Conservation (phyloP, 2,888 invertebrate species). For the Scaptomyza polygonia region DNA sequence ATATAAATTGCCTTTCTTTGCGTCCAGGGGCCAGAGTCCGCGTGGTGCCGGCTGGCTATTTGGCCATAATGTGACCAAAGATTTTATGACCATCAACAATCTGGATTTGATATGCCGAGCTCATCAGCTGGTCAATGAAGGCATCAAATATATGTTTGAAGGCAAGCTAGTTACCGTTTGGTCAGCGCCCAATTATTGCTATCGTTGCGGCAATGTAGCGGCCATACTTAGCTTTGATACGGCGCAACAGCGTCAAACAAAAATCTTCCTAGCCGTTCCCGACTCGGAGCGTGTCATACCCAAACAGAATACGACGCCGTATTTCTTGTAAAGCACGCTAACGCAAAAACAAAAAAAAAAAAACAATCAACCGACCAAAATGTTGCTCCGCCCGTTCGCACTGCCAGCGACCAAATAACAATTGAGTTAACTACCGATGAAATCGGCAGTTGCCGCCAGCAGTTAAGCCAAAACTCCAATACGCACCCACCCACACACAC, state of each 20-base stretch:
- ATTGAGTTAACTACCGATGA: constrained; percentile 13
- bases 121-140: constrained; percentile 99
- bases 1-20: not conserved
- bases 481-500: not conserved
- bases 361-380: constrained; percentile 15
- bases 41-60: constrained; percentile 99
- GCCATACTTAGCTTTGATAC: constrained; percentile 96
- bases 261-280: constrained; percentile 98
- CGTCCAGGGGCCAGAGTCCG: constrained; percentile 91
- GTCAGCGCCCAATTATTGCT: constrained; percentile 99
- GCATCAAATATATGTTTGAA: constrained; percentile 99
- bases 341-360: not conserved
- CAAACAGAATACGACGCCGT: constrained; percentile 96
- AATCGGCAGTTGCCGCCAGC: constrained; percentile 27
- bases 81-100: constrained; percentile 97
- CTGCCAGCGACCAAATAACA: constrained; percentile 35
- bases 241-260: constrained; percentile 90
- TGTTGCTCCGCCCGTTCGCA: constrained; percentile 16
- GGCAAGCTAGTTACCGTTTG: constrained; percentile 98
- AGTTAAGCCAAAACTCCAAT: constrained; percentile 19
- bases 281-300: constrained; percentile 97
- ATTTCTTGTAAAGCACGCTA: constrained; percentile 91
- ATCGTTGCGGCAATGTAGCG: constrained; percentile 99
- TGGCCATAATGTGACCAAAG: constrained; percentile 96
- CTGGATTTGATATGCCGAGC: constrained; percentile 98